Conservation (phyloP, 2,888 invertebrate genomes). For the Alviniconcha strummeri region DNA sequence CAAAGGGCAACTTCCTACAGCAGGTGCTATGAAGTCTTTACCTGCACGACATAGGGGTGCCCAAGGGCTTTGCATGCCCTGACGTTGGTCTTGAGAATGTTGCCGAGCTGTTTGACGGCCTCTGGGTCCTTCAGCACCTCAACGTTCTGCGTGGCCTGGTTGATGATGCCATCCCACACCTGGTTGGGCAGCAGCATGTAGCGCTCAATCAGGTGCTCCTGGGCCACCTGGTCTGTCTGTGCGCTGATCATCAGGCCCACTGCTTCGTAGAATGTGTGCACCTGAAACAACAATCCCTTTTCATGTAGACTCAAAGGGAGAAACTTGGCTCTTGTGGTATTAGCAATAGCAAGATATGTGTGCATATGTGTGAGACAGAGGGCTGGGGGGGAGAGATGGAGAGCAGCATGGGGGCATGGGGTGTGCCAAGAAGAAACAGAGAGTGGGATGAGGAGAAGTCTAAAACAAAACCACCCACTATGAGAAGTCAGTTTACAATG, state of each 20-base stretch:
- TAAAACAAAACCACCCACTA: too few species aligned
- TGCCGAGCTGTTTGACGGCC: slow-evolving; percentile 96
- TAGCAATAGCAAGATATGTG: too few species aligned
- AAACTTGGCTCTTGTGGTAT: too few species aligned
- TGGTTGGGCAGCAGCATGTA: slow-evolving; percentile 98
- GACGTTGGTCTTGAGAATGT: slow-evolving; percentile 98
- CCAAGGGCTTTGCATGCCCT: slow-evolving; percentile 98
- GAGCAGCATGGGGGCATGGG: too few species aligned
- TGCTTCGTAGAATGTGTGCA: slow-evolving; percentile 99
- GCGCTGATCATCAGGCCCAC: slow-evolving; percentile 99
- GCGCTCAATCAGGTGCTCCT: slow-evolving; percentile 95
- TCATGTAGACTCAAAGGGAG: neutral
- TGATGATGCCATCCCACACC: slow-evolving; percentile 98
- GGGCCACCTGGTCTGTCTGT: slow-evolving; percentile 91
- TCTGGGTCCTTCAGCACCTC: slow-evolving; percentile 96
- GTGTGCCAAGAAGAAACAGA: too few species aligned
- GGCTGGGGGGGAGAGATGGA: too few species aligned
- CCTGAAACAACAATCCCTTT: slow-evolving; percentile 67
- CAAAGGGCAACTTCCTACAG: too few species aligned
- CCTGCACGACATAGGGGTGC: slow-evolving; percentile 92
- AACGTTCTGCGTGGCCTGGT: slow-evolving; percentile 95
- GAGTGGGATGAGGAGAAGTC: too few species aligned
- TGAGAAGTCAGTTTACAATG: too few species aligned
- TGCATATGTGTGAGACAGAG: too few species aligned
- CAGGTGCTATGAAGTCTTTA: slow-evolving; percentile 53